A percentile compares a stretch with the other conserved stretches of the same genome.
These are phyloP conservation scores for Dusona sp. DNA, from an alignment of 2,888 invertebrate species.

Conservation along the genomic window DNA sequence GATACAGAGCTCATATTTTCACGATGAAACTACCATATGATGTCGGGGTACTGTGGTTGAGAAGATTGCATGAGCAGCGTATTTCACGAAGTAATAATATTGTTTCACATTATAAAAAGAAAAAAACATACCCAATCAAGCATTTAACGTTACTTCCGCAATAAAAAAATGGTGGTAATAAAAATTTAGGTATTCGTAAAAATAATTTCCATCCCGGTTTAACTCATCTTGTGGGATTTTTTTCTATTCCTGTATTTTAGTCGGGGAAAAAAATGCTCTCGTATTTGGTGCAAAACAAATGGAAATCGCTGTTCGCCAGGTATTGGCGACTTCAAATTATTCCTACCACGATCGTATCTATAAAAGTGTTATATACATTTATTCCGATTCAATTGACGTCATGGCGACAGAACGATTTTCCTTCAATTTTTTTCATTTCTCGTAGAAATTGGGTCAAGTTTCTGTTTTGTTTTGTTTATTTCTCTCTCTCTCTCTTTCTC, in stretches of 20 bases:
- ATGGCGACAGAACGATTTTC: constrained; percentile 12
- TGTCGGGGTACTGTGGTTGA: not conserved
- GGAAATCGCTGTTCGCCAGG: not conserved
- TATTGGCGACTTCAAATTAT: constrained; percentile 11
- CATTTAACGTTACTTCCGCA: not conserved
- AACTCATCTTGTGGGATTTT: not conserved
- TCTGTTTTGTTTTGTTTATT: constrained; percentile 1
- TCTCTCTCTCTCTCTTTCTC: not conserved
- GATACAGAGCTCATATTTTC: constrained; percentile 11
- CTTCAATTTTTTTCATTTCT: constrained; percentile 15
- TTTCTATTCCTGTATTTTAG: not conserved
- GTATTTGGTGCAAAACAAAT: constrained; percentile 7
- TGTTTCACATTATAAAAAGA: not conserved
- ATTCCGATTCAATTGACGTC: constrained; percentile 3
- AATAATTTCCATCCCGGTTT: not conserved
- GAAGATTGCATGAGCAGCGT: not conserved
- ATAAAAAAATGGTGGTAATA: not conserved
- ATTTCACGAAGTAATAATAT: not conserved
- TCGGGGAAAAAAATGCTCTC: not conserved
- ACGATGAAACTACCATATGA: not conserved
- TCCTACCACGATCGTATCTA: not conserved
- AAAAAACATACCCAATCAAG: not conserved
- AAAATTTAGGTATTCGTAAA: not conserved
- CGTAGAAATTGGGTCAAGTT: constrained; percentile 10
- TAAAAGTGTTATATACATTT: not conserved